A percentile compares a stretch with the other conserved stretches of the same genome.
Conservation (phyloP, 2,797 vertebrate species). For the Sebastes aleutianus region DNA sequence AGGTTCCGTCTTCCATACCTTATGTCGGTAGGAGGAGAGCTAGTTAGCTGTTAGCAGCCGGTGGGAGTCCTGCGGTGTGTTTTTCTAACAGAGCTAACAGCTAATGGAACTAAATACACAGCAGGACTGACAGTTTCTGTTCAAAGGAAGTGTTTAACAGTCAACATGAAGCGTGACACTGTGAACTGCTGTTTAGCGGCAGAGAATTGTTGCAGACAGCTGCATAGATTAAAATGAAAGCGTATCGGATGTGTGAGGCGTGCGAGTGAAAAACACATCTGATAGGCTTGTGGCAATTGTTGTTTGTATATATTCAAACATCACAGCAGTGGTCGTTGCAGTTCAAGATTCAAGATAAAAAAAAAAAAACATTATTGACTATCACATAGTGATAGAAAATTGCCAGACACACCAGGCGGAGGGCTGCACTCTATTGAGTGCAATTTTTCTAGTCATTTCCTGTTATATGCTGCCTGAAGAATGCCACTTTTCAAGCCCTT, state of each 20-base stretch:
- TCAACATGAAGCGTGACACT: too few relatives aligned
- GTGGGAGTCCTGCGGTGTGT: neutral
- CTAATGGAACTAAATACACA: neutral
- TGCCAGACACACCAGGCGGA: neutral
- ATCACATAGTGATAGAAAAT: too few relatives aligned
- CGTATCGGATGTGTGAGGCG: too few relatives aligned
- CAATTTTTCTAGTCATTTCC: neutral
- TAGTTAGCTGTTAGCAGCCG: neutral
- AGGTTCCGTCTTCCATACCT: too few relatives aligned
- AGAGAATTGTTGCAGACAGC: accelerated
- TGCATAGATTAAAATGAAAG: too few relatives aligned
- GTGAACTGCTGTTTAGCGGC: too few relatives aligned
- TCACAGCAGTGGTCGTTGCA: neutral
- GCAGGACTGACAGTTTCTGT: neutral
- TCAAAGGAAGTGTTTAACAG: neutral
- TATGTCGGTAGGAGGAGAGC: neutral
- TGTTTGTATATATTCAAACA: neutral
- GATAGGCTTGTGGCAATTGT: too few relatives aligned
- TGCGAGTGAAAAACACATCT: too few relatives aligned
- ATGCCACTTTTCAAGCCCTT: neutral
- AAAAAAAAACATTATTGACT: too few relatives aligned
- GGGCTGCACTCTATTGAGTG: neutral
- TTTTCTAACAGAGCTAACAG: neutral
- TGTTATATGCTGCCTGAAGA: neutral
- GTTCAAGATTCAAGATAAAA: too few relatives aligned